A percentile compares a stretch with the other conserved stretches of the same genome.
Conservation (phyloP, 2,113 vertebrate species). For the Phoxinus phoxinus region DNA sequence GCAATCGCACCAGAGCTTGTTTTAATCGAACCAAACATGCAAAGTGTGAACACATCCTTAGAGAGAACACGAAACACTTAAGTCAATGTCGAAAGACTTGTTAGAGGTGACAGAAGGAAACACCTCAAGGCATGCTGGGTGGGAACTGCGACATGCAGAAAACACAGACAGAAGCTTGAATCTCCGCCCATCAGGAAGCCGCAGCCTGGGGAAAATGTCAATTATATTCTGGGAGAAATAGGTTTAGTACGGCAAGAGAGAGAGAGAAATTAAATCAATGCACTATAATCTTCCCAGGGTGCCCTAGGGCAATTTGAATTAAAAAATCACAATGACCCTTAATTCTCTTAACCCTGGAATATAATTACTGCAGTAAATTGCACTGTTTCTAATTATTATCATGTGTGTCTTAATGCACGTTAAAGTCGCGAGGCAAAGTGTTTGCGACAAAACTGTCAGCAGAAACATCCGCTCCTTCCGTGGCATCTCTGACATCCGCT, state of each 20-base stretch:
- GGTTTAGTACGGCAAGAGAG: constrained; percentile 21
- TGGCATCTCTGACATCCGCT: background rate
- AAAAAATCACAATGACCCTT: constrained; percentile 58
- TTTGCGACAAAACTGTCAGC: constrained; percentile 17
- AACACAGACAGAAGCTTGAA: constrained; percentile 24
- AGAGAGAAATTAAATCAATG: constrained; percentile 52
- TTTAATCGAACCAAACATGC: too few relatives aligned
- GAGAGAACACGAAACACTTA: background rate
- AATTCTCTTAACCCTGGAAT: constrained; percentile 55
- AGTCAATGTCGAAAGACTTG: background rate
- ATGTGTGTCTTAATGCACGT: constrained; percentile 34
- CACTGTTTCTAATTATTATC: constrained; percentile 42
- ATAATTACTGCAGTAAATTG: constrained; percentile 51
- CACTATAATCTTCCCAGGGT: constrained; percentile 43
- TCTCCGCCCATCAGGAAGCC: constrained; percentile 25
- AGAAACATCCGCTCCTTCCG: constrained; percentile 2
- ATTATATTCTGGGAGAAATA: constrained; percentile 47
- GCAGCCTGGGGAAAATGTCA: constrained; percentile 47
- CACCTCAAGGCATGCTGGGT: constrained; percentile 12
- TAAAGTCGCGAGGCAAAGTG: background rate
- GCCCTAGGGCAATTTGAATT: constrained; percentile 51
- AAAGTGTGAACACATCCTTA: background rate
- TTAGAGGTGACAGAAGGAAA: constrained; percentile 9
- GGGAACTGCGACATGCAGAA: constrained; percentile 7
- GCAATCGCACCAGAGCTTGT: too few relatives aligned